Conservation (phyloP, 2,797 vertebrate species). For the Poecilia velifera region DNA sequence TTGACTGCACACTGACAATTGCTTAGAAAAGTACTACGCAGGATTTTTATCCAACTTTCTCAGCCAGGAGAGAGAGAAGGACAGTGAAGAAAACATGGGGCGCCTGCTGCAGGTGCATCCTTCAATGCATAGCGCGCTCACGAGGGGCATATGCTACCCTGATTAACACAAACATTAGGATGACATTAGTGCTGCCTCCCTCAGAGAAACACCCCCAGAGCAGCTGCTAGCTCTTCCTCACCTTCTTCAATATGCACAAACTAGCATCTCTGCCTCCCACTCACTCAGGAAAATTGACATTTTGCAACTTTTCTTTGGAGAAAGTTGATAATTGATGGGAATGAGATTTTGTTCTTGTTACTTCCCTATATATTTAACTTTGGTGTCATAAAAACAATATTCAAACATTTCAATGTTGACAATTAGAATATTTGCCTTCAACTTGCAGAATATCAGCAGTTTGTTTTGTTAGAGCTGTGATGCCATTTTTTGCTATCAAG, state of each 20-base stretch:
- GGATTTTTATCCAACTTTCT: constrained; percentile 22
- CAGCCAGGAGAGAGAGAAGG: neutral
- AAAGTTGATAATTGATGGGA: constrained; percentile 15
- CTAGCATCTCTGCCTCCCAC: constrained; percentile 33
- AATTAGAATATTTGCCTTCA: neutral
- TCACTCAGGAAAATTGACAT: neutral
- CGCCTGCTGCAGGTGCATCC: constrained; percentile 49
- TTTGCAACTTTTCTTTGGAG: constrained; percentile 14
- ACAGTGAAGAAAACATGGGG: constrained; percentile 7
- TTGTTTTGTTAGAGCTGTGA: neutral
- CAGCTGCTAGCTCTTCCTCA: constrained; percentile 62
- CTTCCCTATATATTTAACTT: neutral
- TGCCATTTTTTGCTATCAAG: constrained; percentile 1
- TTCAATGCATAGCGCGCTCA: constrained; percentile 18
- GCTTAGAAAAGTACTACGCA: neutral
- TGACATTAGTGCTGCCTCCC: constrained; percentile 68
- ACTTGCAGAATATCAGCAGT: neutral
- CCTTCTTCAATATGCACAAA: constrained; percentile 53
- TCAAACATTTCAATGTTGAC: neutral
- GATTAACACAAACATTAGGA: constrained; percentile 70
- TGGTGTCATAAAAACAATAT: neutral
- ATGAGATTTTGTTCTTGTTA: neutral
- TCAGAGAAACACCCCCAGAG: constrained; percentile 63
- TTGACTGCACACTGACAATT: neutral
- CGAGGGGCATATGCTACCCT: constrained; percentile 67